Evolutionary conservation across 2,797 vertebrate genomes (phyloP).

Genomic region (Toxotes lorentzi): DNA sequence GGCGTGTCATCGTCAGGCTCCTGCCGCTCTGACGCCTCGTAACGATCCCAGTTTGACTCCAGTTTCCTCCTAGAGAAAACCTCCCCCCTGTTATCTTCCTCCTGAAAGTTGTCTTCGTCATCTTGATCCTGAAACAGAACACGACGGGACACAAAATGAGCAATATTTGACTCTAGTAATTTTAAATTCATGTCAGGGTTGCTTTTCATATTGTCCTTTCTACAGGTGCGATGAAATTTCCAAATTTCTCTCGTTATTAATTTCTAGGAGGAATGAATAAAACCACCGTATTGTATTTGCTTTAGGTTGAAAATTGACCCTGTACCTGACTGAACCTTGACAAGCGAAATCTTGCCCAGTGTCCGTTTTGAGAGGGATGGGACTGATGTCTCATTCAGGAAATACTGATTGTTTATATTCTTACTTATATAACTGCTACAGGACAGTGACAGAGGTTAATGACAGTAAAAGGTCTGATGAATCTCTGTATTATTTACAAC

Average conservation of each 20-base stretch:
- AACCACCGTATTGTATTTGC: no score
- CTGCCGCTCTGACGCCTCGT: constrained; percentile 81
- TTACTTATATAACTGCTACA: not conserved
- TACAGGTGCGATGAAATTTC: no score
- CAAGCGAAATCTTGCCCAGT: no score
- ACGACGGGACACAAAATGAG: not conserved
- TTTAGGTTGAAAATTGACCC: not conserved
- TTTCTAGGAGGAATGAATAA: no score
- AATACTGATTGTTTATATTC: not conserved
- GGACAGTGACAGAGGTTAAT: not conserved
- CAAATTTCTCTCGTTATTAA: no score
- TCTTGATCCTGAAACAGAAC: constrained; percentile 68
- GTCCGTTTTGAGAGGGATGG: no score
- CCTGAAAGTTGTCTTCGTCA: constrained; percentile 66
- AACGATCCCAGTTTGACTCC: constrained; percentile 93
- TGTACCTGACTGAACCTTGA: no score
- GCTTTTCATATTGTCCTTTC: not conserved
- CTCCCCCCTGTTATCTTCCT: constrained; percentile 78
- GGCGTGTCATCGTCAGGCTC: constrained; percentile 79
- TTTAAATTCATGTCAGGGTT: not conserved
- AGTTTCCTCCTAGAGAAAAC: constrained; percentile 92
- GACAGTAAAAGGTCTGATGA: no score
- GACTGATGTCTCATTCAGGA: not conserved
- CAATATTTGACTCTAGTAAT: not conserved
- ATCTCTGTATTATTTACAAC: no score